These are phyloP conservation scores for Parotocinclus haroldoi DNA, from an alignment of 2,797 vertebrate genomes.

Conservation along the genomic window DNA sequence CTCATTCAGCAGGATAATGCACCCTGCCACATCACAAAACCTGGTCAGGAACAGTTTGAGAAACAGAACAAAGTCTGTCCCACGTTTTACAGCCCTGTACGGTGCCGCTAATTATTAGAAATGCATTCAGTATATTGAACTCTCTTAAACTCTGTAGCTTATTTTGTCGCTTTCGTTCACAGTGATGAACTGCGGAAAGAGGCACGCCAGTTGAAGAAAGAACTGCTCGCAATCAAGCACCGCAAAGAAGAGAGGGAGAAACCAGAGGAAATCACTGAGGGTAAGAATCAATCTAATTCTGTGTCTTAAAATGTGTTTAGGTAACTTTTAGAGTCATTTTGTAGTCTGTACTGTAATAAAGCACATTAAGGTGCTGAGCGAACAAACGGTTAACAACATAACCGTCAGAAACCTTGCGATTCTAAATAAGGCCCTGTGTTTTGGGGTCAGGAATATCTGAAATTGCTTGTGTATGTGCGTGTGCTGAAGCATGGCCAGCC, in stretches of 20 bases:
- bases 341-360: neutral
- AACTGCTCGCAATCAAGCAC: constrained; percentile 89
- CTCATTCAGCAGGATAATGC: no score
- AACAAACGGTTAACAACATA: neutral
- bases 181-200: constrained; percentile 91
- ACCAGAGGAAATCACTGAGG: constrained; percentile 56
- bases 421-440: constrained; percentile 50
- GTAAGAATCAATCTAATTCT: neutral
- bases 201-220: constrained; percentile 87
- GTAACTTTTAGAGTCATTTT: no score
- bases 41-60: no score
- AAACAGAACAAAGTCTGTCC: no score
- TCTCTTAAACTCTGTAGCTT: no score
- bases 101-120: no score
- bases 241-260: constrained; percentile 75
- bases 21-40: no score
- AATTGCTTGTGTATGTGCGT: constrained; percentile 50
- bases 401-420: neutral
- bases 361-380: neutral
- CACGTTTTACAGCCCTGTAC: no score
- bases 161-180: constrained; percentile 44
- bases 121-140: no score
- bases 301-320: neutral
- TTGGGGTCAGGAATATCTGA: constrained; percentile 54
- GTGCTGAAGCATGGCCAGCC: constrained; percentile 28